Conservation (phyloP, 2,888 invertebrate genomes). For the Clunio marinus region DNA sequence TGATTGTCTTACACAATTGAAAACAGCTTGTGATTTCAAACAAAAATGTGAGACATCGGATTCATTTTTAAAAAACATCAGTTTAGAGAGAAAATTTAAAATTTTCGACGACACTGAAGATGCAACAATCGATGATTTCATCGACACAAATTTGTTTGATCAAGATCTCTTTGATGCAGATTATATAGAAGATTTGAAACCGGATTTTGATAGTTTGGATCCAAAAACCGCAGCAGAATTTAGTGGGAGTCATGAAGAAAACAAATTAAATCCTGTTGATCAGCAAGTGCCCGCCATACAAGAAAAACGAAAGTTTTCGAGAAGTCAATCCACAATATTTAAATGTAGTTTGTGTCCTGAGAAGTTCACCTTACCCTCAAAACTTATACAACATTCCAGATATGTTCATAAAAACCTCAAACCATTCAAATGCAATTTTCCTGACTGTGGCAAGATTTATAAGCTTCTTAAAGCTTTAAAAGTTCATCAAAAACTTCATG, state of each 20-base stretch:
- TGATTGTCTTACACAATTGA: constrained; percentile 9
- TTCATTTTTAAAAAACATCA: constrained; percentile 24
- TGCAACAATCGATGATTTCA: constrained; percentile 14
- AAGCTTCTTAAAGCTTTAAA: constrained; percentile 18
- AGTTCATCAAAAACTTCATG: constrained; percentile 22
- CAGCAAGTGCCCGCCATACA: background rate
- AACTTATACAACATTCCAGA: constrained; percentile 12
- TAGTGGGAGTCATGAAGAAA: background rate
- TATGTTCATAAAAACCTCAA: constrained; percentile 18
- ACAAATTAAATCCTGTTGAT: background rate
- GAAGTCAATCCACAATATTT: background rate
- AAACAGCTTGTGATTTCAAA: constrained; percentile 23
- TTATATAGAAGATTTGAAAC: constrained; percentile 28
- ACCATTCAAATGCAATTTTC: constrained; percentile 14
- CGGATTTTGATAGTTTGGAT: constrained; percentile 27
- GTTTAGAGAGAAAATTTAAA: constrained; percentile 25
- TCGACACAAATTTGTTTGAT: constrained; percentile 32
- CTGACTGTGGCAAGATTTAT: background rate
- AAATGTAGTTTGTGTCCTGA: constrained; percentile 1
- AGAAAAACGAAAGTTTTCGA: background rate
- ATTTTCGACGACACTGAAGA: constrained; percentile 1
- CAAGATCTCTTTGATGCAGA: constrained; percentile 1
- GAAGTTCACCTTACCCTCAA: constrained; percentile 19
- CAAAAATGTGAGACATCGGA: constrained; percentile 21
- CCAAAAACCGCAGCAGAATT: background rate